Percentiles rank a stretch among this genome's conserved stretches.
phyloP scores from a whole-genome alignment of 2,888 invertebrate genomes.

The Sesia bembeciformis region DNA sequence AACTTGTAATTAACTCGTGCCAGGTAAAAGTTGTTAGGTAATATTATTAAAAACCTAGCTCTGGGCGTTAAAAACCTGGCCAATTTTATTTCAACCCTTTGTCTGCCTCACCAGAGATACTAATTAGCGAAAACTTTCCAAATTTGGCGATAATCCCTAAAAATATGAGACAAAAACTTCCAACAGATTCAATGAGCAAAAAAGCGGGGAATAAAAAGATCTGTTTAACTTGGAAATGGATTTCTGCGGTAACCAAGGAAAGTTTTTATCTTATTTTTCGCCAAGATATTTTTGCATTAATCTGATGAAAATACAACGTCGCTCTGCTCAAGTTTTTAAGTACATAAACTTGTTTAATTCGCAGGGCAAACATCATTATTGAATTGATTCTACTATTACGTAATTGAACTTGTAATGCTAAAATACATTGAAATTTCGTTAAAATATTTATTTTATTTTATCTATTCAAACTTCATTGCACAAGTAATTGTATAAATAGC shows the following conservation, averaged over 20 bases:
- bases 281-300: constrained; percentile 47
- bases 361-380: constrained; percentile 5
- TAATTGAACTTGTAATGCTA: too few relatives aligned
- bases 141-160: constrained; percentile 30
- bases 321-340: constrained; percentile 12
- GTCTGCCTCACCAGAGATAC: constrained; percentile 14
- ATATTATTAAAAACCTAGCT: neutral
- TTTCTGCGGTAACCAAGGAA: constrained; percentile 52
- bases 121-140: constrained; percentile 28
- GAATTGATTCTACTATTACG: neutral
- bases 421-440: too few relatives aligned
- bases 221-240: constrained; percentile 66
- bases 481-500: too few relatives aligned
- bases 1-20: neutral
- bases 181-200: constrained; percentile 44
- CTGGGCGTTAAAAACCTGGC: neutral
- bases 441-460: too few relatives aligned
- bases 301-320: constrained; percentile 35
- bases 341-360: constrained; percentile 15
- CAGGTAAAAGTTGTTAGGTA: neutral
- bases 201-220: constrained; percentile 38
- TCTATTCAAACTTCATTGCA: too few relatives aligned
- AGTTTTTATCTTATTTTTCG: constrained; percentile 45
- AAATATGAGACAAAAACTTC: constrained; percentile 39
- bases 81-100: constrained; percentile 6